Evolutionary conservation across 2,113 vertebrate species (phyloP), one percentile per base, ranked within the genome.

Genomic region (Pelobates fuscus): DNA sequence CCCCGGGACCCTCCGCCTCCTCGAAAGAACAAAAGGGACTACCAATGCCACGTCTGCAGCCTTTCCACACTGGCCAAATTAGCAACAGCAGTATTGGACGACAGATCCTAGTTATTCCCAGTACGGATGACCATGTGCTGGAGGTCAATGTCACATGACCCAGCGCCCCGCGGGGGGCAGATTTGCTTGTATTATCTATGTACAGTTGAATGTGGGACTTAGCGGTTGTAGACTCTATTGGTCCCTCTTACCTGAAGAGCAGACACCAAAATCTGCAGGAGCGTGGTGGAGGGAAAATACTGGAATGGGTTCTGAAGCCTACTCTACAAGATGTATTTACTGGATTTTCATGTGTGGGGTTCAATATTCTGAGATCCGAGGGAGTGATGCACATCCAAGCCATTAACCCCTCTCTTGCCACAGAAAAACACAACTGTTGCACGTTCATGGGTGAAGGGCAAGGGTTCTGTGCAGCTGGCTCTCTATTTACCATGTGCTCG

Each of bases 71-170:
- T 0, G 96, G 96, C 12, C 96, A 99, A 88, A 94, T 98, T 78
- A 96, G 96, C 89, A 96, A 95, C 87, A 84, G 91, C 83, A 98
- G 94, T 81, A 79, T 82, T 0, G 86, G 92, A 0, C 86, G 66
- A 74, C 97, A 99, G 82, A 88, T 98, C 66, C 89, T 98, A 41
- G 97, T 99, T 81, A 87, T 98, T 78, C 97, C 97, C 75, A 87
- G 93, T 88, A 91, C 89, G 32, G 96, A 99, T 0, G 94, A 98
- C 89, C 96, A 98, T 14, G 93, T 98, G 80, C 90, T 99, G 74
- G 96, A 99, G 85, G 94, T 99, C 83, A 98, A 94, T 0, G 89
- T 95, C 18, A 99, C 97, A 86, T 99, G 97, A 99, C 72, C 43
- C 63, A 17, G 32, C 12, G 71, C 71, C 70, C 60, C 52, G n/a